Evolutionary conservation across 2,113 vertebrate genomes (phyloP), one percentile per base, ranked within the genome.

Genomic region (Accipiter cooperii): DNA sequence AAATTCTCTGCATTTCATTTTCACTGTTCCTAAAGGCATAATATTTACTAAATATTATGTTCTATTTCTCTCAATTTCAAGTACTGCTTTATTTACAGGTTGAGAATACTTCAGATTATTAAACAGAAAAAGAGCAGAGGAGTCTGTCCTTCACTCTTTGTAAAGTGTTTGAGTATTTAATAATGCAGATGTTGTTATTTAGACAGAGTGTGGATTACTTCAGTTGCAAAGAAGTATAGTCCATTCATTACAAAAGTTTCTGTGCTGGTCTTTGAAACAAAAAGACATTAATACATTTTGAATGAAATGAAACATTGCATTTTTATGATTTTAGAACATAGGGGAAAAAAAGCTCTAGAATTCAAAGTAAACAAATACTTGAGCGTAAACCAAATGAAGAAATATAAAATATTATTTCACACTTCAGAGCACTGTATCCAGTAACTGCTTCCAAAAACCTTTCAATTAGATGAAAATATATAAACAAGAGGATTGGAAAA

Each of bases 371-470:
- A 83, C 66, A 88, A 90, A 89, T 71, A 46, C 5, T 77, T 63
- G 42, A 44, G 42, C 42, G 70, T 70, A 88, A 95, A 93, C 24
- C 34, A 88, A 89, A 93, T 64, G 28, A 85, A 95, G 54, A 71
- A 74, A 65, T 36, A 88, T 36, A 90, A 96, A 94, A 65, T 75
- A 94, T 29, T 82, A 92, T 89, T 96, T 95, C 61, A 76, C 77
- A 65, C 52, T 79, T 94, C 77, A 94, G 31, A 91, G 33, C 52
- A 44, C 65, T 89, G 57, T 84, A 95, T 82, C 42, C 11, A 81
- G 84, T 82, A 89, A 84, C 75, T 76, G 34, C 40, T 94, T 89
- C 36, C 21, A 84, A 91, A 90, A 63, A 24, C 10, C 5, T n/a
- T 77, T 63, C 34, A 2, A 38, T 77, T 64, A 87, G 22, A 54